Conservation (phyloP, 2,888 invertebrate species). For the Digitonthophagus gazella region DNA sequence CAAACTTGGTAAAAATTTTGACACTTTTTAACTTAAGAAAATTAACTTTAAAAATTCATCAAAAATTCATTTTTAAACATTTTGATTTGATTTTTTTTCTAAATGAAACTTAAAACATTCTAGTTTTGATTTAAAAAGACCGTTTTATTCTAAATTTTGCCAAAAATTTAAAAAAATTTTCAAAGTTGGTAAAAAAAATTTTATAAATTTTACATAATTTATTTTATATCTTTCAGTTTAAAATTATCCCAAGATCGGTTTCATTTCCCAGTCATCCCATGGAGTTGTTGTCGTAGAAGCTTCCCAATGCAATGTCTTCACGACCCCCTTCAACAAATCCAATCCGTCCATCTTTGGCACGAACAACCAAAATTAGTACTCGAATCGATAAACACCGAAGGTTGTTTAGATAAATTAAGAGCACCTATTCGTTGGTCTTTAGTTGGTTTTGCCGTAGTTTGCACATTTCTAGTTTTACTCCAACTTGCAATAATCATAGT, state of each 20-base stretch:
- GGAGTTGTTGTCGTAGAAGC: constrained; percentile 60
- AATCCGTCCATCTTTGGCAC: constrained; percentile 44
- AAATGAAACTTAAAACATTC: too few relatives aligned
- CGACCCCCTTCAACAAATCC: constrained; percentile 58
- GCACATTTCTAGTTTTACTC: constrained; percentile 36
- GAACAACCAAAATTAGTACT: constrained; percentile 43
- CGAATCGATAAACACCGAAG: constrained; percentile 46
- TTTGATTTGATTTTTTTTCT: too few relatives aligned
- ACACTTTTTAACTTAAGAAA: too few relatives aligned
- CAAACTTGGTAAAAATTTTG: too few relatives aligned
- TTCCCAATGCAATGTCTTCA: constrained; percentile 62
- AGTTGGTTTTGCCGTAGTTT: constrained; percentile 37
- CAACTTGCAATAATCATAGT: constrained; percentile 53
- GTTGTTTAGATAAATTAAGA: constrained; percentile 45
- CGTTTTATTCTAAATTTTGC: too few relatives aligned
- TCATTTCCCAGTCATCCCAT: constrained; percentile 57
- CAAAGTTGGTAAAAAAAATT: too few relatives aligned
- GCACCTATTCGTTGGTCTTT: constrained; percentile 42
- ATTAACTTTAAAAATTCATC: too few relatives aligned
- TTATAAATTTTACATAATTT: neutral
- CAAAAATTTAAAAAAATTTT: too few relatives aligned
- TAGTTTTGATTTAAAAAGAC: too few relatives aligned
- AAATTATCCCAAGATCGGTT: constrained; percentile 54
- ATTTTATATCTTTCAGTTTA: constrained; percentile 43
- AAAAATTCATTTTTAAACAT: too few relatives aligned